phyloP scores from a whole-genome alignment of 2,797 vertebrate genomes.

The Catharus ustulatus region DNA sequence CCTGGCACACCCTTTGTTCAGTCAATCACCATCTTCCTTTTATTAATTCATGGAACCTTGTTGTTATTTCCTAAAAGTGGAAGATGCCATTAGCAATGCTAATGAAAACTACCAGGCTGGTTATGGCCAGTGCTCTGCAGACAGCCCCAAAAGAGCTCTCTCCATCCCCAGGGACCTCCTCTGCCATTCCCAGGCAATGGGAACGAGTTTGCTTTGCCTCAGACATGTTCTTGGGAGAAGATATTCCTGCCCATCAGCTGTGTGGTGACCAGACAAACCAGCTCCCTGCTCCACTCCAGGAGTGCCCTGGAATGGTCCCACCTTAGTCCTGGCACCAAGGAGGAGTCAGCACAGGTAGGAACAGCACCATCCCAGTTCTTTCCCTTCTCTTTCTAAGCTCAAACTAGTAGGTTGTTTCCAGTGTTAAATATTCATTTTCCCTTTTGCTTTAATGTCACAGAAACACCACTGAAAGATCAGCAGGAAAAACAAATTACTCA shows the following conservation, averaged over 20 bases:
- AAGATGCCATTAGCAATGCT: slow-evolving; percentile 61
- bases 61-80: slow-evolving; percentile 48
- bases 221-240: not conserved
- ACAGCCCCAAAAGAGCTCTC: not conserved
- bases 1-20: slow-evolving; percentile 52
- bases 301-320: not conserved
- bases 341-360: not conserved
- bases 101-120: slow-evolving; percentile 47
- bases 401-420: not conserved
- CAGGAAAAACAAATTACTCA: slow-evolving; percentile 27
- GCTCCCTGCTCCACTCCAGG: not conserved
- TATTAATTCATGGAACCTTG: slow-evolving; percentile 62
- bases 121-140: not conserved
- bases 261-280: not conserved
- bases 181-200: slow-evolving; percentile 1
- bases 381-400: not conserved
- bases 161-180: not conserved
- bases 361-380: not conserved
- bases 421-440: slow-evolving; percentile 57
- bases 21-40: slow-evolving; percentile 45
- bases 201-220: not conserved
- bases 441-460: slow-evolving; percentile 30
- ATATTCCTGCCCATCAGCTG: not conserved
- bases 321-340: not conserved
- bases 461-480: slow-evolving; percentile 26